Evolutionary conservation across 92 coral and sea anemone species (phyloP), one percentile per base, ranked within the genome.

Genomic region (Paragorgia papillata): DNA sequence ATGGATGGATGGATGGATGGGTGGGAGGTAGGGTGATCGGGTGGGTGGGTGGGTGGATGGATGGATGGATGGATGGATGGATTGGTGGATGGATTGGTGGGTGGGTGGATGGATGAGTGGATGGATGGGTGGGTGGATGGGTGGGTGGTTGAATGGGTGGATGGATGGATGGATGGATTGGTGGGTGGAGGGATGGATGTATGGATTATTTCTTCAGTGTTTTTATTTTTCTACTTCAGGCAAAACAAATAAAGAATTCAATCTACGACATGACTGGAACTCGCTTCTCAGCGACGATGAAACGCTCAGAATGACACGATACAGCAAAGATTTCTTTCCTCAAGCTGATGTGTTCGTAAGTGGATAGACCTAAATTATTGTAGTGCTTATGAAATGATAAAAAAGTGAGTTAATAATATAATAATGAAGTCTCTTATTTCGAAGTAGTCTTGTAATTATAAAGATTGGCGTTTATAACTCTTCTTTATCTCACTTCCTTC

Each of bases 261-360:
- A 95, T 75, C 59, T 91, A 35, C 89, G 97, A 0, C 99, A 95
- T 80, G 99, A 95, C 89, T 95, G 99, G 99, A 95, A 95, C 46
- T 95, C 99, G 0, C 89, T 95, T 9, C 69, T 95, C 20, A 95
- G 99, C 83, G 99, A 95, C 66, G 99, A 95, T 56, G 97, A 95
- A 55, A 84, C 99, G 19, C 85, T 95, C 0, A 64, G 79, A 20
- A 70, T 95, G 90, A 95, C 90, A 28, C 51, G 82, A 32, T 95
- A 95, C 53, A 89, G 96, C 76, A 95, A 95, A 79, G 69, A 83
- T 33, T 91, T 95, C 50, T 91, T 86, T 65, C 98, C 98, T 1
- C 65, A 82, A 66, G 91, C 98, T 8, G 98, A 91, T 64, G 69
- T 79, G 27, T 70, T 92, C 85, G 98, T 94, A 75, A 76, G 92